Base-by-base conservation (phyloP, 1,140 invertebrate genomes). In the Lucilia cuprina region DNA sequence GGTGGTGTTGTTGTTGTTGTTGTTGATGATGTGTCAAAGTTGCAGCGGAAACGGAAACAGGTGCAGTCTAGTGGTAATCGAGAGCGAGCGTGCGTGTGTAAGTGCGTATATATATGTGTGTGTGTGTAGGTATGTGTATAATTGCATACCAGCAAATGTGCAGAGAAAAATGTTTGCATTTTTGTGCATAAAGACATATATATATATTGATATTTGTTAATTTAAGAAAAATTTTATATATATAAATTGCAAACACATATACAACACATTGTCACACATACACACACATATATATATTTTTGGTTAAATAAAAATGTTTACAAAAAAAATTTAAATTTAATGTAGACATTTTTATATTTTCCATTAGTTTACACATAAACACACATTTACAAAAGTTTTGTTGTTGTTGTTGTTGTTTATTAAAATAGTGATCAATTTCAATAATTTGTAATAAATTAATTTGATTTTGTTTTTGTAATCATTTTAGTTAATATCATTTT, bases 1-100 rank as follows among this genome's bases (percentile, higher is more conserved):
- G 84, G 55, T 86, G 86, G 50, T 85, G 85, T 65, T 85, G 86
- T 77, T 55, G 91, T 84, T 88, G 88, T 87, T 86, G 88, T 77
- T 84, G 86, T 83, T 87, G 87, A 83, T 86, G 87, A 86, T 88
- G 89, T 87, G 86, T 78, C 83, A 85, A 65, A 82, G 85, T 84
- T n/a, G 83, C 82, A 85, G 84, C 88, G 86, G 88, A 82, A 84
- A 84, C 85, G 80, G 82, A 85, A 88, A 90, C 86, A 84, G 88
- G 86, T 88, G 88, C 88, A 85, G 86, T 90, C 89, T 90, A 74
- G 86, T 84, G 17, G 47, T 35, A 78, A 77, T 84, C 34, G 50
- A 83, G 30, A 47, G 80, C 34, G 85, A 60, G 80, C 82, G 83
- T 84, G 77, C 21, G 19, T 82, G 50, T 82, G 9, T 82, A 30